Base-by-base conservation (phyloP, 2,888 invertebrate genomes). In the Eurois occulta region DNA sequence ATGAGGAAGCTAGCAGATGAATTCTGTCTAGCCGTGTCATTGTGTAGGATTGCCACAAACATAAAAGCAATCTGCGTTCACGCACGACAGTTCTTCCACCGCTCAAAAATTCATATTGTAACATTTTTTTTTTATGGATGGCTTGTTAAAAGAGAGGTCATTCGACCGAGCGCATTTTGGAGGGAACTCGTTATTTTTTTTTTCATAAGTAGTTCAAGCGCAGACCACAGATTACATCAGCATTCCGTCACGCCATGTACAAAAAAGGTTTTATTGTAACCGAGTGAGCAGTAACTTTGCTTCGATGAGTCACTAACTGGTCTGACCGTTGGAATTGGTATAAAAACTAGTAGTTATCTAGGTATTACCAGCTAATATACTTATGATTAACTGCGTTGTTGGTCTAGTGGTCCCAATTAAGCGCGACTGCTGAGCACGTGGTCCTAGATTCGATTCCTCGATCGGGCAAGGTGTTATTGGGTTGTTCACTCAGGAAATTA, bases 221-320 rank as follows among this genome's bases (percentile, higher is more conserved):
- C 43, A 78, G 72, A 69, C 32, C 58, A 77, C n/a, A 81, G 74
- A 77, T 84, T 78, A 66, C 74, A 78, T 84, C 83, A 84, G 13
- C 64, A 86, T 84, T 83, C 83, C 84, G 83, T 84, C 86, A 84
- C 55, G 74, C 60, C 10, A 60, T 28, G 78, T 72, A 32, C 52
- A 72, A 74, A 84, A 86, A 83, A 86, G 78, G 70, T 78, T 86
- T 74, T 78, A 86, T 83, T 83, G 69, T 77, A 21, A 10, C 52
- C 28, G 48, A 52, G 52, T 69, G 55, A n/a, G 55, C 41, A 10
- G 48, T 60, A 2, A 35, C 35, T 46, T n/a, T 18, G 8, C 8
- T 13, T 38, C 16, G 48, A 58, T 83, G 83, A 86, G 13, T 83
- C 83, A 77, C 41, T 16, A 41, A 11, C 48, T 60, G 6, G 68